A percentile compares a stretch with the other conserved stretches of the same genome.
phyloP scores from a whole-genome alignment of 2,797 vertebrate genomes.

The Sebastes kiyomatsui region DNA sequence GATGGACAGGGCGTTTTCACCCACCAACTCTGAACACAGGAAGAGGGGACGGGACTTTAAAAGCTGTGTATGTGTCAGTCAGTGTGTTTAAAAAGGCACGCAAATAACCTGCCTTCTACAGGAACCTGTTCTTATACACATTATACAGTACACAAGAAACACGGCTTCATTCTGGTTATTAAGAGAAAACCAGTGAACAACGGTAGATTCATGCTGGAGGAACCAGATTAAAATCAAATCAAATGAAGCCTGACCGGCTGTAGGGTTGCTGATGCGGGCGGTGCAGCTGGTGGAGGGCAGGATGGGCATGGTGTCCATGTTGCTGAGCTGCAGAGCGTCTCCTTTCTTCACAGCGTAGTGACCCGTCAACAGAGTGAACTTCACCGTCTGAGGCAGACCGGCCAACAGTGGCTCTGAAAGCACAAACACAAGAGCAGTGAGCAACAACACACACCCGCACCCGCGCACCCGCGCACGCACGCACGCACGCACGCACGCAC shows the following conservation, averaged over 20 bases:
- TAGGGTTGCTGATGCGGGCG: conserved; percentile 86
- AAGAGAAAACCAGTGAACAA: neutral
- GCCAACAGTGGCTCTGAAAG: conserved; percentile 92
- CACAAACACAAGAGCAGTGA: conserved; percentile 8
- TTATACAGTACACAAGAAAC: neutral
- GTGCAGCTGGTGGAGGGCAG: conserved; percentile 83
- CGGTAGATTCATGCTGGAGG: neutral
- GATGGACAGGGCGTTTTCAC: conserved; percentile 84
- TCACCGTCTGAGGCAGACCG: conserved; percentile 94
- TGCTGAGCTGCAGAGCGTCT: conserved; percentile 95
- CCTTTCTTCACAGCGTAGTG: conserved; percentile 93
- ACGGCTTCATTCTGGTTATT: neutral
- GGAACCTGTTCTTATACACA: neutral
- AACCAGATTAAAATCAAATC: neutral
- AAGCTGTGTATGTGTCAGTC: neutral
- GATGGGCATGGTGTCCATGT: conserved; percentile 90
- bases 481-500: too few relatives aligned
- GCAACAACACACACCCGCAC: neutral
- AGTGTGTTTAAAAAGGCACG: neutral
- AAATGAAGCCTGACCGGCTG: conserved; percentile 79
- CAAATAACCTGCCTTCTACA: neutral
- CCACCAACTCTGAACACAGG: conserved; percentile 81
- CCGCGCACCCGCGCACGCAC: too few relatives aligned
- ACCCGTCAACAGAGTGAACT: conserved; percentile 93
- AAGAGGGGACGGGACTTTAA: neutral